Base-by-base conservation (phyloP, 2,888 invertebrate genomes). In the Scelioninae gen. 1 region DNA sequence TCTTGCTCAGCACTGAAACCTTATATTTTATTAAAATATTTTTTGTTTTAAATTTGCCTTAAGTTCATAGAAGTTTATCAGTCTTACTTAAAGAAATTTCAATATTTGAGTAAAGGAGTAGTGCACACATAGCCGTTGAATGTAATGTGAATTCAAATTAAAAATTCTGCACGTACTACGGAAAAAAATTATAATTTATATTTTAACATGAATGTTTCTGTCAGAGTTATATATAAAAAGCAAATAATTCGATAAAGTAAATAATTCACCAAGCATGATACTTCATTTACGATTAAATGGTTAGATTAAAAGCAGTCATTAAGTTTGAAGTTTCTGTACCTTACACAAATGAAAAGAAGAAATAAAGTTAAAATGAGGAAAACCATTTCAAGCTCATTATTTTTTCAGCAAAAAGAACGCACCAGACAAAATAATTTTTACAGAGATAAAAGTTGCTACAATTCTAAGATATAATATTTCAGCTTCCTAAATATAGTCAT, bases 21-120 rank as follows among this genome's bases (percentile, higher is more conserved):
- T 65, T 23, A 6, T 65, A 16, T 40, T 38, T 51, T 38, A 65
- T 8, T 38, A 51, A n/a, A 16, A 40, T 40, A 40, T 51, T 38
- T 65, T 65, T 65, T 65, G 9, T 65, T n/a, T 45, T 29, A 51
- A 65, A 13, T 38, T 65, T 51, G 13, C 38, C 13, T 47, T 15
- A 29, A 51, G 38, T 65, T 65, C 23, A 3, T 49, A 47, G n/a
- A 10, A 69, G n/a, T 58, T 23, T 49, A 58, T 69, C 58, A 58
- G 23, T 69, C 58, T 69, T 69, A 58, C 23, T 69, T 31, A 58
- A 69, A 34, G 15, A 56, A 69, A 69, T 69, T 69, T 56, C 56
- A 49, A 56, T 69, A 69, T 58, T 11, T 32, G 16, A 58, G 47
- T 34, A 38, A 47, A 69, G 47, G 47, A 23, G 34, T 7, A 69